Conservation (phyloP, 2,888 invertebrate species). For the Parnassius apollo region DNA sequence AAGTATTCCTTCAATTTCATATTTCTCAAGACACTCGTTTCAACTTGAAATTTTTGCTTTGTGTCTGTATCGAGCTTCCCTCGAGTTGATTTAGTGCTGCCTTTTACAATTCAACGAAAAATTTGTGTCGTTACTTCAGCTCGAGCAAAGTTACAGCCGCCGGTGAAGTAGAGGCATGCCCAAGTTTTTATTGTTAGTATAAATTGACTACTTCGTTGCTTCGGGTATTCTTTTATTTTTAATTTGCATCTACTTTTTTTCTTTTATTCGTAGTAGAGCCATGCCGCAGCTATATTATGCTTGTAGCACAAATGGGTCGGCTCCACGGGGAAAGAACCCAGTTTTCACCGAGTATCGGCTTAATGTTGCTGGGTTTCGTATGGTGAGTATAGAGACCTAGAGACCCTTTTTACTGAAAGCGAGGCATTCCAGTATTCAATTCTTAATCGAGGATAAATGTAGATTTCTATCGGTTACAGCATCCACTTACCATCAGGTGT, state of each 20-base stretch:
- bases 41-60: conserved; percentile 10
- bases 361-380: no score
- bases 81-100: conserved; percentile 7
- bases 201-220: background rate
- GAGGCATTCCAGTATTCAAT: no score
- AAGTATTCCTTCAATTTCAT: conserved; percentile 2
- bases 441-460: no score
- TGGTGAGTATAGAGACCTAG: no score
- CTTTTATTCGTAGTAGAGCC: no score
- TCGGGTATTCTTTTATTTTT: background rate
- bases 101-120: conserved; percentile 6
- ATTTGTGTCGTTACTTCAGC: background rate
- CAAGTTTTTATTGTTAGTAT: conserved; percentile 15
- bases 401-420: no score
- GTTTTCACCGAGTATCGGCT: no score
- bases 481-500: no score
- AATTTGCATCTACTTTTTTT: background rate
- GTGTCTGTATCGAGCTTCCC: background rate
- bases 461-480: no score
- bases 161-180: background rate
- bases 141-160: conserved; percentile 7
- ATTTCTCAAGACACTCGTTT: background rate
- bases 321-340: no score
- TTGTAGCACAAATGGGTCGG: no score
- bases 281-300: no score